Percentiles rank a stretch among this genome's conserved stretches.
phyloP scores from a whole-genome alignment of 2,797 vertebrate genomes.

The Cossypha dichroa region DNA sequence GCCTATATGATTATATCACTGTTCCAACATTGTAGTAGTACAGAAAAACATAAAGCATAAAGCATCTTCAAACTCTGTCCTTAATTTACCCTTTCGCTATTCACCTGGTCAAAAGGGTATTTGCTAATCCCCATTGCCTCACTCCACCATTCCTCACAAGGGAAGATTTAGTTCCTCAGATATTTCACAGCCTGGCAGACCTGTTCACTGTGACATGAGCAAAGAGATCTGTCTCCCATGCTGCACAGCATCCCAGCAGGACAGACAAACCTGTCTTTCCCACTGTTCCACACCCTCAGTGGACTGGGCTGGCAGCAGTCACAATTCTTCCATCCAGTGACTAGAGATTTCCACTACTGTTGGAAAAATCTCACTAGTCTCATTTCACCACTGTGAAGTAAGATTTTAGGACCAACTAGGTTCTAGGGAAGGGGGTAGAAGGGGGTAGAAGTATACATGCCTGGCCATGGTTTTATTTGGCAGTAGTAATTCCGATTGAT shows the following conservation, averaged over 20 bases:
- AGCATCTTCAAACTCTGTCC: background rate
- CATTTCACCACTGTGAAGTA: background rate
- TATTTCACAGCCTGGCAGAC: accelerated
- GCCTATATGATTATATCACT: background rate
- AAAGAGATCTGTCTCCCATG: background rate
- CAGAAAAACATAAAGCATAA: background rate
- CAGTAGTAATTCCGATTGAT: background rate
- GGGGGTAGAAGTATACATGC: background rate
- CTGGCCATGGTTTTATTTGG: background rate
- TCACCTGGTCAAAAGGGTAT: background rate
- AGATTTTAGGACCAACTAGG: background rate
- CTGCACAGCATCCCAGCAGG: background rate
- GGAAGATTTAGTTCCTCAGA: background rate
- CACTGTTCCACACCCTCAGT: accelerated
- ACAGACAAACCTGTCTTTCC: background rate
- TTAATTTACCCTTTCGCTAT: background rate
- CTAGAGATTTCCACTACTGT: accelerated
- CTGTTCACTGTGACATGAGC: background rate
- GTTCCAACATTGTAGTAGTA: background rate
- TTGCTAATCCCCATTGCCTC: background rate
- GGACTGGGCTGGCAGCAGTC: background rate
- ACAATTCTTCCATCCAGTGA: background rate
- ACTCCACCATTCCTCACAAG: background rate
- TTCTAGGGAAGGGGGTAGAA: background rate
- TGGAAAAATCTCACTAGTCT: background rate